Base-by-base conservation (phyloP, 2,113 vertebrate genomes). In the Oceanites oceanicus region DNA sequence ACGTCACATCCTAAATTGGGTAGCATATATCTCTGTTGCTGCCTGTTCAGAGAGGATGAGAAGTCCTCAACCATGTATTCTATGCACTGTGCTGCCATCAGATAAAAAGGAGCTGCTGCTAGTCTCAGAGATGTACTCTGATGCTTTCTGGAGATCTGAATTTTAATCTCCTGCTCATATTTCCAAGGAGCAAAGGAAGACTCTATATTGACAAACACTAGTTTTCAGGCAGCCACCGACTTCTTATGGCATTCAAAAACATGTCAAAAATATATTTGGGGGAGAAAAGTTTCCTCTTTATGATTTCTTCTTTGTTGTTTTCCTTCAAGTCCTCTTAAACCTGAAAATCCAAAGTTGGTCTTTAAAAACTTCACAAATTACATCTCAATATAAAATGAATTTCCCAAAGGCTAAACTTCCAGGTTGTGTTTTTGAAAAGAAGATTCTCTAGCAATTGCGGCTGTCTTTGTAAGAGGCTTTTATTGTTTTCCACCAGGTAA, bases 351-450 rank as follows among this genome's bases (percentile, higher is more conserved):
- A 93, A 97, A 94, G 79, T 65, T 97, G 86, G 53, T 96, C 88
- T 98, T 97, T 96, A 96, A 96, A 97, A 94, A 92, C 75, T 73
- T 63, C 10, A 25, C 56, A 97, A 97, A 97, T 97, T 95, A 65
- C 77, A 83, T 97, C 96, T 95, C 94, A 97, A 96, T 95, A 92
- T 91, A 95, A 97, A 97, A 96, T 74, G 15, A 97, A 97, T 97
- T 96, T 97, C 96, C 97, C 97, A 93, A 44, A 95, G 94, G 97
- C 87, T 94, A 94, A 91, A 95, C 90, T 97, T 98, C 66, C 79
- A 86, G 75, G 91, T 83, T 92, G 65, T 82, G 68, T 80, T 97
- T 97, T 93, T 95, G 92, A 97, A 97, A 96, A 97, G 90, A 97
- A 95, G 52, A 84, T 97, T 97, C 94, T 97, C 79, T 77, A 90